Evolutionary conservation across 1,140 invertebrate species (phyloP).

Genomic region (Propsilocerus akamusi): DNA sequence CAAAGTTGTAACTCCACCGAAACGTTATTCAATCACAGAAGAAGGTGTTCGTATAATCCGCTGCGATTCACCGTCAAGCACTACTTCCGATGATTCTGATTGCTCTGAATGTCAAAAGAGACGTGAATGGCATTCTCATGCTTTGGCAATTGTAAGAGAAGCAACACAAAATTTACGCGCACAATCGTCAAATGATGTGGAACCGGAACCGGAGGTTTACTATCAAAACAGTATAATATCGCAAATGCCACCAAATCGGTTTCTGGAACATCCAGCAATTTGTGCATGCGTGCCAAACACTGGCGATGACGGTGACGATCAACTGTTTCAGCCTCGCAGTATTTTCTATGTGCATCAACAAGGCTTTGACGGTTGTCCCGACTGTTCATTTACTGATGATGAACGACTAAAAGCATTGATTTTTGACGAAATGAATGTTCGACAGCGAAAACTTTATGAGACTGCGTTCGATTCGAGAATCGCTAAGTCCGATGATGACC

Average conservation of each 20-base stretch:
- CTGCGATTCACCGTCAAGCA: constrained; percentile 21
- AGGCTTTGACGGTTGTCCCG: constrained; percentile 26
- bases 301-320: constrained; percentile 35
- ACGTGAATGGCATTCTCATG: constrained; percentile 22
- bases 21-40: constrained; percentile 42
- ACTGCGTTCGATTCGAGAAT: constrained; percentile 78
- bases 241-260: constrained; percentile 38
- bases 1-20: constrained; percentile 22
- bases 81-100: constrained; percentile 23
- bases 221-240: constrained; percentile 26
- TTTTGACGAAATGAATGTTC: constrained; percentile 19
- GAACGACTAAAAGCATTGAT: constrained; percentile 12
- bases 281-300: constrained; percentile 38
- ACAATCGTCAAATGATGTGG: constrained; percentile 8
- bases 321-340: constrained; percentile 34
- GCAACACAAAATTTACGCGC: not conserved
- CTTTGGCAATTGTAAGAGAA: constrained; percentile 18
- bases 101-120: constrained; percentile 23
- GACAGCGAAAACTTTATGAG: constrained; percentile 56
- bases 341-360: constrained; percentile 34
- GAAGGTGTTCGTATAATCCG: constrained; percentile 34
- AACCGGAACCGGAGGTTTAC: constrained; percentile 25
- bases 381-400: constrained; percentile 24
- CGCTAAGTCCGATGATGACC: constrained; percentile 58
- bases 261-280: constrained; percentile 34